Conservation (phyloP, 2,113 vertebrate genomes). For the Psittacus erithacus region DNA sequence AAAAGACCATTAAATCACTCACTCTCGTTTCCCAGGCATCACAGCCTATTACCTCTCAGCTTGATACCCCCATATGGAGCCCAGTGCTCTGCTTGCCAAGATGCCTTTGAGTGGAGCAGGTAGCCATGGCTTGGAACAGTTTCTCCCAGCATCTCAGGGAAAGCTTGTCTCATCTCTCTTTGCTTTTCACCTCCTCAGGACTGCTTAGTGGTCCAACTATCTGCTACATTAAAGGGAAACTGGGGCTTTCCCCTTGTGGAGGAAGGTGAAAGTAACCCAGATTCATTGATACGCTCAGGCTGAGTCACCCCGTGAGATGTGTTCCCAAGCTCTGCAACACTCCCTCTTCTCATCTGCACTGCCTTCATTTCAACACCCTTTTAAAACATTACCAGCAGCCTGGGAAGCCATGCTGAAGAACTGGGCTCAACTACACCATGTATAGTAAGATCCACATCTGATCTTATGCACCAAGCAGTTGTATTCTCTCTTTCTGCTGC, state of each 20-base stretch:
- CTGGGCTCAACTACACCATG: neutral
- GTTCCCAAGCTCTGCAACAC: neutral
- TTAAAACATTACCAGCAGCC: neutral
- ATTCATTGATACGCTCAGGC: neutral
- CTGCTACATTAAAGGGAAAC: neutral
- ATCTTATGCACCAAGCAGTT: neutral
- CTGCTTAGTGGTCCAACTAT: neutral
- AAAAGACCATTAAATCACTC: neutral
- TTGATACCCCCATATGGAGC: neutral
- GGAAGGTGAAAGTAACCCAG: neutral
- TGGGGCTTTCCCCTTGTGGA: neutral
- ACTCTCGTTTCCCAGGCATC: fast-evolving
- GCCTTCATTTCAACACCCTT: neutral
- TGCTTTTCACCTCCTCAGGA: neutral
- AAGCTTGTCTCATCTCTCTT: neutral
- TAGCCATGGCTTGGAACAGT: neutral
- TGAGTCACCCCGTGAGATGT: neutral
- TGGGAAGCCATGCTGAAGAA: neutral
- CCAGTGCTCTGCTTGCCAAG: neutral
- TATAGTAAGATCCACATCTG: neutral
- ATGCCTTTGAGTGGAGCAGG: neutral
- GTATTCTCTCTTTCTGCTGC: neutral
- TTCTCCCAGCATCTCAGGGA: neutral
- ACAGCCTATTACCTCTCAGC: neutral
- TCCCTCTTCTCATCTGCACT: neutral